phyloP scores from a whole-genome alignment of 64 coral and sea anemone genomes.

The Platygyra sinensis region DNA sequence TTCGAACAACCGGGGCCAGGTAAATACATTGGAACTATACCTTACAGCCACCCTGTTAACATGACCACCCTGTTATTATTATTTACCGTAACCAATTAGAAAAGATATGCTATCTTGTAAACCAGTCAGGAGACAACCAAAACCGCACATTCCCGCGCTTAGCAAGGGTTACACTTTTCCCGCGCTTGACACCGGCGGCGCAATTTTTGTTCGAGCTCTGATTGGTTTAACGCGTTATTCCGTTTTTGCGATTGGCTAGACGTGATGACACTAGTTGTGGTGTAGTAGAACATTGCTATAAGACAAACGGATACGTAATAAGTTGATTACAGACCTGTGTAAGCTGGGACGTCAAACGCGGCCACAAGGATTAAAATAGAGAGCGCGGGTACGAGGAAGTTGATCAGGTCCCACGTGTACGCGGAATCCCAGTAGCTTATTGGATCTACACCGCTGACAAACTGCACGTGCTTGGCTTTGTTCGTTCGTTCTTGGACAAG shows the following conservation, averaged over 20 bases:
- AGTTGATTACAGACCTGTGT: conserved; percentile 38
- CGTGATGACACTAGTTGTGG: neutral
- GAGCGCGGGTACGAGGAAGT: conserved; percentile 77
- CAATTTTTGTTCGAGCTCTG: no score
- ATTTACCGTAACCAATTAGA: no score
- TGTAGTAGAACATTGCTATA: neutral
- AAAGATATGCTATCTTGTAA: no score
- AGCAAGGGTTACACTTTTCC: no score
- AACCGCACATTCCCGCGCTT: no score
- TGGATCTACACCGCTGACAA: conserved; percentile 95
- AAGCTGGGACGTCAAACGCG: conserved; percentile 93
- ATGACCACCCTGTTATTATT: no score
- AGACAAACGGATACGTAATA: neutral
- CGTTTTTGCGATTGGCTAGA: neutral
- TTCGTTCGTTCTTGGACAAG: conserved; percentile 91
- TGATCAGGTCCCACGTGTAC: conserved; percentile 91
- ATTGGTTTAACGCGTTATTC: neutral
- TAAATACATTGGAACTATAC: no score
- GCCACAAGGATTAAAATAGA: conserved; percentile 83
- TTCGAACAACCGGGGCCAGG: no score
- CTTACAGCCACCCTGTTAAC: no score
- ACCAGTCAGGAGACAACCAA: no score
- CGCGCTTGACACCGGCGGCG: no score
- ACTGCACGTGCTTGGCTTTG: conserved; percentile 97
- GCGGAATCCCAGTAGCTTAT: conserved; percentile 96